phyloP scores from a whole-genome alignment of 1,140 invertebrate genomes.

The Oryzaephilus surinamensis region DNA sequence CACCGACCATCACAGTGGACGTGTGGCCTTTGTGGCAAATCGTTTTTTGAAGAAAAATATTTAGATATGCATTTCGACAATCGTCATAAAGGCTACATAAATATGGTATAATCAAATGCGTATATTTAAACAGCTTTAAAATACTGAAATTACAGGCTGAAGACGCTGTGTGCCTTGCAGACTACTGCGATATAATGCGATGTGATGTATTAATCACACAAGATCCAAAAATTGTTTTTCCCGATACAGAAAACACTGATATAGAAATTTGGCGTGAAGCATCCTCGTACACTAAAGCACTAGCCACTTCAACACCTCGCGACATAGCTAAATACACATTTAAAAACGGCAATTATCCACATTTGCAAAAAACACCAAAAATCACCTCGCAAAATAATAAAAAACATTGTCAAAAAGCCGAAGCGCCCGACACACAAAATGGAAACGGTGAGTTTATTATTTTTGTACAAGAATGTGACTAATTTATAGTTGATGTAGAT shows the following conservation, averaged over 20 bases:
- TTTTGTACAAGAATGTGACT: background rate
- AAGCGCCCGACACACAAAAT: conserved; percentile 20
- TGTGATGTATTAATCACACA: conserved; percentile 76
- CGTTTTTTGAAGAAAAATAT: conserved; percentile 79
- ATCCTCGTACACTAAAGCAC: conserved; percentile 53
- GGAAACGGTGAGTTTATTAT: conserved; percentile 14
- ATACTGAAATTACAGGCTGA: conserved; percentile 1
- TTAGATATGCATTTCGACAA: conserved; percentile 85
- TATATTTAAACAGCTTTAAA: conserved; percentile 15
- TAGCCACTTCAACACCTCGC: conserved; percentile 43
- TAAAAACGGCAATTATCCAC: conserved; percentile 20
- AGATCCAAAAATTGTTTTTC: conserved; percentile 48
- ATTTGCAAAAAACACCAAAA: conserved; percentile 19
- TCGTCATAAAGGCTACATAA: conserved; percentile 74
- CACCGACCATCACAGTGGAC: conserved; percentile 79
- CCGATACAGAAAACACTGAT: conserved; percentile 53
- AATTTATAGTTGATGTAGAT: conserved; percentile 20
- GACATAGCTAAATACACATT: conserved; percentile 31
- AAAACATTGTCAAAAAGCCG: conserved; percentile 29
- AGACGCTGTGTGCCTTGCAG: conserved; percentile 77
- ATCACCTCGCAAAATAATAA: conserved; percentile 9
- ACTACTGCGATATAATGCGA: conserved; percentile 91
- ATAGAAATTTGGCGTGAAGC: conserved; percentile 65
- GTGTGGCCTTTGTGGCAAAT: conserved; percentile 85
- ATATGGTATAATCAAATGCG: conserved; percentile 49